Percentiles rank a stretch among this genome's conserved stretches.
Conservation (phyloP, 1,140 invertebrate genomes). For the Branchinecta lindahli region DNA sequence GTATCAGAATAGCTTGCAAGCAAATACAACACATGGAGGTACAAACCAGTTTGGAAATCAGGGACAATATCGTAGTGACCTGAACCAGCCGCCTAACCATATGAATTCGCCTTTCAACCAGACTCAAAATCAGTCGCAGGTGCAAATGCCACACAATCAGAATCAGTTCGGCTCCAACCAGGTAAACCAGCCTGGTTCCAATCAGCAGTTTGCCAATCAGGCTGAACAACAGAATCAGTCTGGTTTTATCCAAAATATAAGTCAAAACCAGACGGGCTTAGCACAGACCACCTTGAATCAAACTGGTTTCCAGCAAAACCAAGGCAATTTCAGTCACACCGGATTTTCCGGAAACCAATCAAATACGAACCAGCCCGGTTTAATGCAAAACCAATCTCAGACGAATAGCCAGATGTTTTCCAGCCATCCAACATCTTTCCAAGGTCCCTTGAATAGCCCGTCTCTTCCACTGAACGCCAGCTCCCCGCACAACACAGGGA, state of each 20-base stretch:
- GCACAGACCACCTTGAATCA: not conserved
- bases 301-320: not conserved
- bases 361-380: no score
- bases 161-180: conserved; percentile 12
- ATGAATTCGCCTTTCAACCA: conserved; percentile 16
- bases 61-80: not conserved
- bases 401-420: no score
- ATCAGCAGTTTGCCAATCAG: not conserved
- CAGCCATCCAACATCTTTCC: no score
- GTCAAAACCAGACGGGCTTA: not conserved
- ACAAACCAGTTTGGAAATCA: not conserved
- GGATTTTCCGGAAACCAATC: no score
- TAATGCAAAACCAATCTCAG: no score
- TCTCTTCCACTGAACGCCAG: no score
- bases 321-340: not conserved
- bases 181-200: conserved; percentile 15
- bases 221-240: not conserved
- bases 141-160: conserved; percentile 12
- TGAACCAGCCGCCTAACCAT: conserved; percentile 15
- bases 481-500: no score
- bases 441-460: no score
- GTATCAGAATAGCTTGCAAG: conserved; percentile 14
- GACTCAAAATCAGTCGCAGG: conserved; percentile 12
- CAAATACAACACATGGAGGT: conserved; percentile 15
- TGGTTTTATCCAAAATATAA: not conserved